Conservation (phyloP, 37 sponge, comb jelly and placozoan genomes). For the Lycopodina hypogea region DNA sequence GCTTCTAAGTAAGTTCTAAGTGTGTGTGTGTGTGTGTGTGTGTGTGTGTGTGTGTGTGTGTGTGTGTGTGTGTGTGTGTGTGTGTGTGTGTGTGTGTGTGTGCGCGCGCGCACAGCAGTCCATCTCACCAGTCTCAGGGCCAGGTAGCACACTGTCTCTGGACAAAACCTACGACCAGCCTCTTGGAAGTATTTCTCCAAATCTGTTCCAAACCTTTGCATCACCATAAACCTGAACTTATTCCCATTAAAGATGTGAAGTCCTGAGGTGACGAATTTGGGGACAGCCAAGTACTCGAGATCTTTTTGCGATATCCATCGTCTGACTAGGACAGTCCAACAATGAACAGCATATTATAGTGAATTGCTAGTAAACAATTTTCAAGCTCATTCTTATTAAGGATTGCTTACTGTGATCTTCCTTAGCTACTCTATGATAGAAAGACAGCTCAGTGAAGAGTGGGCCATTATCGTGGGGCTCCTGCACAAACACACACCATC, state of each 20-base stretch:
- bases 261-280: constrained; percentile 74
- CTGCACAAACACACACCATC: constrained; percentile 49
- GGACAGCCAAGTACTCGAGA: constrained; percentile 66
- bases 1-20: too few species aligned
- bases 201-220: constrained; percentile 87
- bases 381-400: too few species aligned
- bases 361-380: not conserved
- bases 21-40: too few species aligned
- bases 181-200: constrained; percentile 68
- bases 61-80: constrained; percentile 16
- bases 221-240: constrained; percentile 87
- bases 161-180: constrained; percentile 56
- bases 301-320: constrained; percentile 46
- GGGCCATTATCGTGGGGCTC: constrained; percentile 97
- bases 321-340: constrained; percentile 38
- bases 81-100: not conserved
- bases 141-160: constrained; percentile 69
- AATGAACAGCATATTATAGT: too few species aligned
- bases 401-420: constrained; percentile 61
- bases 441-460: constrained; percentile 85
- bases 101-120: too few species aligned
- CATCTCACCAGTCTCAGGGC: constrained; percentile 79
- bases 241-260: constrained; percentile 30
- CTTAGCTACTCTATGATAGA: constrained; percentile 82
- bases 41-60: too few species aligned